Evolutionary conservation across 2,113 vertebrate genomes (phyloP).

Genomic region (cat (Felis catus)): F.catus_Fca126_mat1.0 CM031415.1:88789001-88789500

Average conservation of each 20-base stretch:
- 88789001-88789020: background rate
- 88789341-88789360: background rate
- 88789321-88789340: background rate
- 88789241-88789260: background rate
- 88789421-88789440: background rate
- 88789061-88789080: background rate
- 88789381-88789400: background rate
- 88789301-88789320: background rate
- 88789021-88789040: background rate
- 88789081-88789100: background rate
- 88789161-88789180: background rate
- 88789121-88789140: background rate
- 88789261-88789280: background rate
- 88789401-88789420: background rate
- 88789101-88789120: background rate
- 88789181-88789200: background rate
- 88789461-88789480: background rate
- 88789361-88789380: background rate
- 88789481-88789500: fast-evolving
- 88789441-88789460: background rate
- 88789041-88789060: background rate
- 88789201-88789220: background rate
- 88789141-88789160: background rate
- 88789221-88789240: background rate
- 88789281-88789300: background rate